These are phyloP conservation scores for Hystrix cristata DNA, from an alignment of 2,113 vertebrate genomes.

Conservation along the genomic window DNA sequence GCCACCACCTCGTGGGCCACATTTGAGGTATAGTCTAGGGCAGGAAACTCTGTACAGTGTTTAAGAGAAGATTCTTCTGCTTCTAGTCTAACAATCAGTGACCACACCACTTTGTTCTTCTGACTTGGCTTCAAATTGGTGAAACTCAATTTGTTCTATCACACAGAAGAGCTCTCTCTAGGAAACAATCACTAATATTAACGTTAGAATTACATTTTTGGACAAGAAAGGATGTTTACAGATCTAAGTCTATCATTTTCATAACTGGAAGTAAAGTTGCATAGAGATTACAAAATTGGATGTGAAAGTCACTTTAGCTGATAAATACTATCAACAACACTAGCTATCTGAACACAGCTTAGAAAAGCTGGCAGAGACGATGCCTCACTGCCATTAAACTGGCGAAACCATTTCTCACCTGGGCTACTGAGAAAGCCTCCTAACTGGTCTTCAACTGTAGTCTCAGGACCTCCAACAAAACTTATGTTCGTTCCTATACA, in stretches of 20 bases:
- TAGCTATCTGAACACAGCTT: not conserved
- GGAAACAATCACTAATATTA: not conserved
- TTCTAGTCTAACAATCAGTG: constrained; percentile 6
- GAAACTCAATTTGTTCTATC: not conserved
- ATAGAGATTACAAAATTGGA: not conserved
- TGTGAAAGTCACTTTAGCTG: constrained; percentile 37
- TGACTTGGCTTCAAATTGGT: not conserved
- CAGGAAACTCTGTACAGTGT: not conserved
- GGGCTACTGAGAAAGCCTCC: constrained; percentile 56
- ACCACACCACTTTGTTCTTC: constrained; percentile 15
- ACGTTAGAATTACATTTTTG: constrained; percentile 43
- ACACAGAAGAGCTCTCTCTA: not conserved
- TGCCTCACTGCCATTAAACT: not conserved
- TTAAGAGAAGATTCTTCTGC: constrained; percentile 45
- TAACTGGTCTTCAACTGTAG: constrained; percentile 50
- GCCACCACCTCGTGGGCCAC: not conserved
- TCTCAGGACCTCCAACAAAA: constrained; percentile 49
- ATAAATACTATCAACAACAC: not conserved
- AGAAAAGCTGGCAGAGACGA: constrained; percentile 32
- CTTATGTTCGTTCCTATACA: not conserved
- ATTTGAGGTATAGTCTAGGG: not conserved
- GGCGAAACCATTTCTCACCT: constrained; percentile 56
- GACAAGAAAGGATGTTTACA: constrained; percentile 35
- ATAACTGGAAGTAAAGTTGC: not conserved
- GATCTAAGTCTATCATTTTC: not conserved